Evolutionary conservation across 1,140 invertebrate genomes (phyloP).

Genomic region (Zaprionus lachaisei): DNA sequence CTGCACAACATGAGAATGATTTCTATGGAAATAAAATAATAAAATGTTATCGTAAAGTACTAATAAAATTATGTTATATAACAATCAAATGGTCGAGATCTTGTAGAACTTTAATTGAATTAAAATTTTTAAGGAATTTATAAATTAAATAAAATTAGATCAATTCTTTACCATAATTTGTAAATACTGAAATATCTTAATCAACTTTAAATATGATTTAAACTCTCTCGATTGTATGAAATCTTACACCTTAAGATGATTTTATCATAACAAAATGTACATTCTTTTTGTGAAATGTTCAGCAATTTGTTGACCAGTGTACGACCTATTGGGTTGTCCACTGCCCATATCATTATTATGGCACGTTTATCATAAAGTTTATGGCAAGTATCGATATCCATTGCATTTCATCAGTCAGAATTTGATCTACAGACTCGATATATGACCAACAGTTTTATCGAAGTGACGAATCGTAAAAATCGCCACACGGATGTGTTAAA

Average conservation of each 20-base stretch:
- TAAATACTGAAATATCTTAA: too few relatives aligned
- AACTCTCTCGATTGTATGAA: too few relatives aligned
- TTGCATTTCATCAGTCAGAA: background rate
- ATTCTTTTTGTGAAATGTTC: background rate
- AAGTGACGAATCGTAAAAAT: constrained; percentile 48
- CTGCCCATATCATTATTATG: constrained; percentile 20
- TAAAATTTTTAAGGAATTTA: background rate
- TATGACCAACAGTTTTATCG: constrained; percentile 20
- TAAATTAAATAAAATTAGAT: background rate
- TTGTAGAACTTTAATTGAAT: too few relatives aligned
- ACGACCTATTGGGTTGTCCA: constrained; percentile 1
- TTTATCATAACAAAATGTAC: background rate
- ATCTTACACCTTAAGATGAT: too few relatives aligned
- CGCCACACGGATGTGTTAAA: constrained; percentile 55
- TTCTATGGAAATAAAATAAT: background rate
- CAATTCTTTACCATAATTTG: background rate
- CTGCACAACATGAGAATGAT: constrained; percentile 31
- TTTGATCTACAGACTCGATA: background rate
- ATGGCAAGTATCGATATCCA: constrained; percentile 30
- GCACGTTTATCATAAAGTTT: constrained; percentile 25
- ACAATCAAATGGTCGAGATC: too few relatives aligned
- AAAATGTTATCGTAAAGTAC: background rate
- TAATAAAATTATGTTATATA: background rate
- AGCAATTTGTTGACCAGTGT: background rate
- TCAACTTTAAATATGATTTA: background rate